A percentile compares a stretch with the other conserved stretches of the same genome.
Conservation (phyloP, 1,140 invertebrate species). For the Epicauta chinensis region DNA sequence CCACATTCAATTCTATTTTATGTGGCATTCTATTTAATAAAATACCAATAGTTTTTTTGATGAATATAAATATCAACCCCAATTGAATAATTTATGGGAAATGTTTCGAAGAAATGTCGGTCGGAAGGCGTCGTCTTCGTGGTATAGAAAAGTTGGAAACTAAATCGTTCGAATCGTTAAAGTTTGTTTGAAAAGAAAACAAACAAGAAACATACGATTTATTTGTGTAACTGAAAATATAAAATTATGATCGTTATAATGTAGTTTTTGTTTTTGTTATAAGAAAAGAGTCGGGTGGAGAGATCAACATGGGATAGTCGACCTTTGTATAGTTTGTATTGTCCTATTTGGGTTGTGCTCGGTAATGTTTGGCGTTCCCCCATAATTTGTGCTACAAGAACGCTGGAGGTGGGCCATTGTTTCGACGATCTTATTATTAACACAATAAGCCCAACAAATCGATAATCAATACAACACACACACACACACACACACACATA, state of each 20-base stretch:
- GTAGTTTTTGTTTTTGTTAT: constrained; percentile 1
- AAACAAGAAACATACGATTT: no score
- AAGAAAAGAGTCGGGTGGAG: constrained; percentile 8
- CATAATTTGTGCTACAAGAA: constrained; percentile 70
- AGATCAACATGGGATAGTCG: constrained; percentile 53
- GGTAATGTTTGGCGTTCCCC: constrained; percentile 88
- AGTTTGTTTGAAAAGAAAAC: not conserved
- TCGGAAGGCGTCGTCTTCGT: no score
- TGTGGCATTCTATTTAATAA: no score
- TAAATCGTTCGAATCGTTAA: not conserved
- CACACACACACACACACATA: no score
- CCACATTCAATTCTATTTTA: no score
- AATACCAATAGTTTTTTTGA: not conserved
- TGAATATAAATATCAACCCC: no score
- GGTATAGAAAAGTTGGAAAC: not conserved
- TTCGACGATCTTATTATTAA: no score
- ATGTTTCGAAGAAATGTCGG: no score
- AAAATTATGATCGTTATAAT: not conserved
- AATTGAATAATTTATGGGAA: no score
- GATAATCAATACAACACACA: no score
- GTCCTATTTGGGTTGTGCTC: constrained; percentile 68
- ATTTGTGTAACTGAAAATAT: not conserved
- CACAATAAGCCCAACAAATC: no score
- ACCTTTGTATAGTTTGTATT: constrained; percentile 62
- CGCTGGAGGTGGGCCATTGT: constrained; percentile 57